phyloP scores from a whole-genome alignment of 2,797 vertebrate species.

The Hydrocynus forskahlii region DNA sequence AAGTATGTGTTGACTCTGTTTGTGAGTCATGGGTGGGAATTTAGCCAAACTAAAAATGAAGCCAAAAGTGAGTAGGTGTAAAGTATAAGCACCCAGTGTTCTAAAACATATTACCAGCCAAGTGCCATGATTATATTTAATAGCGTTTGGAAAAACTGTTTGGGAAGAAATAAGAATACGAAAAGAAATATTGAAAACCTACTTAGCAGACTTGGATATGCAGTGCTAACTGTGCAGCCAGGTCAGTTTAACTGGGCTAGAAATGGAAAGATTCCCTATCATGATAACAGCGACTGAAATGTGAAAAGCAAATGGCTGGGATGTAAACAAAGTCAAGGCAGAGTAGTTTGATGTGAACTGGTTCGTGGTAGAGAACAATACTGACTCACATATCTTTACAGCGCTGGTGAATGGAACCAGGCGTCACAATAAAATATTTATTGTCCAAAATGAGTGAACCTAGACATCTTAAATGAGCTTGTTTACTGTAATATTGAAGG shows the following conservation, averaged over 20 bases:
- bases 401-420: too few relatives aligned
- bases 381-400: too few relatives aligned
- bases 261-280: background rate
- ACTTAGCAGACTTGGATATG: constrained; percentile 11
- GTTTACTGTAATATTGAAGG: too few relatives aligned
- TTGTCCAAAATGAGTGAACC: too few relatives aligned
- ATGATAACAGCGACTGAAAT: background rate
- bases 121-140: background rate
- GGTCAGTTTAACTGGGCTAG: background rate
- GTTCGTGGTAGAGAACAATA: too few relatives aligned
- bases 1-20: background rate
- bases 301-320: too few relatives aligned
- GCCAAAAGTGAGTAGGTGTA: background rate
- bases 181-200: background rate
- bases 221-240: constrained; percentile 24
- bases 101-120: background rate
- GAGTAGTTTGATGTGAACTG: too few relatives aligned
- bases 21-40: background rate
- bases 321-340: too few relatives aligned
- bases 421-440: too few relatives aligned
- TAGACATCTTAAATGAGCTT: too few relatives aligned
- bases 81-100: background rate
- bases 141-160: too few relatives aligned
- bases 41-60: background rate
- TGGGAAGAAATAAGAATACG: too few relatives aligned